Evolutionary conservation across 2,797 vertebrate genomes (phyloP), one percentile per base, ranked within the genome.

Genomic region (Jordanella pulchra): DNA sequence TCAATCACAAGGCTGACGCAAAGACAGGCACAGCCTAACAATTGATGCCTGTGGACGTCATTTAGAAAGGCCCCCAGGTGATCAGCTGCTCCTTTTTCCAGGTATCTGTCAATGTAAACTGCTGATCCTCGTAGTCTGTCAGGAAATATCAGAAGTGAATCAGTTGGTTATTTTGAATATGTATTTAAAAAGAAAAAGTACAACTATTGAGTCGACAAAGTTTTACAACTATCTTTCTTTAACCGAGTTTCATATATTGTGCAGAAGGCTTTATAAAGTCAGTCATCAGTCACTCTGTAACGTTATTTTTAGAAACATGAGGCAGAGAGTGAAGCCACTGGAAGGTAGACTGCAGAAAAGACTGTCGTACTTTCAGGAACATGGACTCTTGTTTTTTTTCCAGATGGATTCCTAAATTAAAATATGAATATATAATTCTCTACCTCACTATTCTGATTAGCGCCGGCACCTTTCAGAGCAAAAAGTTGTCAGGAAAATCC

Each of bases 241-340:
- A 64, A 61, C 18, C 39, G 74, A 80, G 79, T 72, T 76, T 66
- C 53, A 64, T 42, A 67, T 42, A 54, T 74, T 71, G 61, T 70
- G 73, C 55, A 13, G 78, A 87, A 81, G 78, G 61, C 64, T n/a
- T 85, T 81, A 65, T 50, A 73, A 72, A 81, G 76, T 78, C 73
- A 74, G 72, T 83, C 84, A 80, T 86, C 73, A 80, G 47, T 73
- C 72, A 77, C 75, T 69, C 77, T 78, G 69, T 77, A 84, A 58
- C 13, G 77, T 84, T 86, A 90, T 89, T 91, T 87, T 86, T 89
- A 87, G 79, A 27, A 82, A 66, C 82, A 73, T 27, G 64, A 78
- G 69, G 61, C 73, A 77, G 56, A 63, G 77, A 51, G 76, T 48
- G 76, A 79, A 69, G 65, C 69, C 10, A 32, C 69, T 80, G 53